Evolutionary conservation across 2,113 vertebrate genomes (phyloP).

Genomic region (Crotalus helleri): DNA sequence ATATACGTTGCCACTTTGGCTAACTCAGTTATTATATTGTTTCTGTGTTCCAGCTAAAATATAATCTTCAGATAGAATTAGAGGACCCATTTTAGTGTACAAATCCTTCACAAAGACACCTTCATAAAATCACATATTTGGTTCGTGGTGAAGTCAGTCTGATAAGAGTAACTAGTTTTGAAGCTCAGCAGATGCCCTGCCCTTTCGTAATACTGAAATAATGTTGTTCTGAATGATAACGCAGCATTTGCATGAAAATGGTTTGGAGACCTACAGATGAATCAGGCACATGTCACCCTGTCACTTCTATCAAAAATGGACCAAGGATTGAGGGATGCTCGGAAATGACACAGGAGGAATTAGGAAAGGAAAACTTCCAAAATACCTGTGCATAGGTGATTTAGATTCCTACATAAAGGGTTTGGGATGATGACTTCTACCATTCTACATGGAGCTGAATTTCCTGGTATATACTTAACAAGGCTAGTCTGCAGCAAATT

Average conservation of each 20-base stretch:
- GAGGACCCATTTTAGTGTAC: neutral
- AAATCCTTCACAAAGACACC: neutral
- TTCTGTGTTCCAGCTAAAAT: accelerated
- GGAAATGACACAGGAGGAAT: neutral
- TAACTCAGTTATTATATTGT: neutral
- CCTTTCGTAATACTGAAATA: neutral
- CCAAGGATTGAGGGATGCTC: neutral
- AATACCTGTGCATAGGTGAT: neutral
- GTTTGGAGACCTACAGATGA: neutral
- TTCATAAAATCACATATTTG: neutral
- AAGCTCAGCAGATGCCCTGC: neutral
- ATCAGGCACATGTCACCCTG: neutral
- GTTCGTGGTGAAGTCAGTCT: neutral
- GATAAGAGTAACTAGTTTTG: neutral
- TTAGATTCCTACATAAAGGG: neutral
- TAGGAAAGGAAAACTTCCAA: neutral
- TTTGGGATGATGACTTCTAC: neutral
- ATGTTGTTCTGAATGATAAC: neutral
- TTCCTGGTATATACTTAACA: too few species aligned
- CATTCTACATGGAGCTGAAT: neutral
- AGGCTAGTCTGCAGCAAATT: neutral
- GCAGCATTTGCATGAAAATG: neutral
- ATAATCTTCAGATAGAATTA: neutral
- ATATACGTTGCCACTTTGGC: neutral
- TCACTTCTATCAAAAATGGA: neutral